Base-by-base conservation (phyloP, 1,140 invertebrate genomes). In the Zaprionus ghesquierei region DNA sequence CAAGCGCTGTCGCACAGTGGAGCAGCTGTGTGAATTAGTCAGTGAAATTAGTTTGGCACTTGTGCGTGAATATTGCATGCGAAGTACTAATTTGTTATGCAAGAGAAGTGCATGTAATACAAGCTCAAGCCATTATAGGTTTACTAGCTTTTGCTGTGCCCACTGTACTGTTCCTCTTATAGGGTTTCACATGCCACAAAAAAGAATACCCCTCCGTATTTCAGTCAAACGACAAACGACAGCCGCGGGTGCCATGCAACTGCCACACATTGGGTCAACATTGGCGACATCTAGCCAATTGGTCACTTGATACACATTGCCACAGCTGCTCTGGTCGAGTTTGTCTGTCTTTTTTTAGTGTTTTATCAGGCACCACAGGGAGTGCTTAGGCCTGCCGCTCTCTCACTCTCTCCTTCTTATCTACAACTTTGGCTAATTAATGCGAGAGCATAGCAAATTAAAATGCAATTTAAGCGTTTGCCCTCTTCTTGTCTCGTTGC, bases 261-360 rank as follows among this genome's bases (percentile, higher is more conserved):
- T 87, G 69, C 62, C 79, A 31, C 66, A 56, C 61, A 70, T 73
- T 72, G 49, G 59, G 33, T 53, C 61, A 61, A 51, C 55, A 61
- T 38, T 58, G 54, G 38, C 50, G 41, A 33, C 68, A 68, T 66
- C 46, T 69, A 61, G 53, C 58, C 69, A 87, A 86, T 87, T 87
- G 84, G 84, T 87, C 84, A 87, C 84, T 89, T 87, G 84, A 87
- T 87, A 87, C 77, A 74, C 73, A 89, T 86, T 78, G 50, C 29
- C 38, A 12, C 27, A 76, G 50, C 72, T 23, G 50, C 29, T 29
- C 33, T 41, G 35, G 35, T 63, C 31, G 49, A 18, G 31, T 62
- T 20, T 50, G 44, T 55, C 69, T 23, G 51, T 66, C 46, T 54
- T 49, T 51, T 55, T 38, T 41, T 46, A 46, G 41, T 41, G 35